Base-by-base conservation (phyloP, 2,797 vertebrate species). In the Tragopan temminckii region DNA sequence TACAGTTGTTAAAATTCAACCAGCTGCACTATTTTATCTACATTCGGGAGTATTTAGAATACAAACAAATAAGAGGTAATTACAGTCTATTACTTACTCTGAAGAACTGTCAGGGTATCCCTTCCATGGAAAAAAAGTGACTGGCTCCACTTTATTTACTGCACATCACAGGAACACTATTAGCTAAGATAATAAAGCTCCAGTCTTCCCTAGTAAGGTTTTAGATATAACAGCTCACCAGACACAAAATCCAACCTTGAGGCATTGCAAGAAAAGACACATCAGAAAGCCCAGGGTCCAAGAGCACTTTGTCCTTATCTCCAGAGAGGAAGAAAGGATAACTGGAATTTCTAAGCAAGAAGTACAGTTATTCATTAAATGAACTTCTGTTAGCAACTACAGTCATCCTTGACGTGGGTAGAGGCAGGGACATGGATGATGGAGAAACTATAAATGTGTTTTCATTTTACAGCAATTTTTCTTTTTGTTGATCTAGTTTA, bases 401-500 rank as follows among this genome's bases (percentile, higher is more conserved):
- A 91, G 46, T 16, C 67, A 90, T 57, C 31, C 48, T n/a, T 15
- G 23, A 40, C 92, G 23, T 36, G 58, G 78, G 58, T 40, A 55
- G 18, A 58, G 80, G 61, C 43, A 90, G 11, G 23, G 33, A 90
- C 67, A 40, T 50, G 57, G 84, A 24, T 45, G 67, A 90, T 68
- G 45, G 59, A 91, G n/a, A 72, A 95, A 89, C 45, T 75, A 83
- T 59, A 86, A 79, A 84, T n/a, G 46, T 69, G 48, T 21, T 91
- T 86, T 93, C 80, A 82, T 94, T 86, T 91, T 71, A 90, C 80
- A 85, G 19, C 74, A 40, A 93, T 71, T 71, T 86, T 61, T 79
- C 45, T 83, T 90, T 90, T 81, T 78, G 71, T 57, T 94, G 86
- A 84, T 81, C 91, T 80, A 88, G 63, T 86, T 95, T 90, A 86